A percentile compares a stretch with the other conserved stretches of the same genome.
Evolutionary conservation across 2,888 invertebrate species (phyloP).

Genomic region (Melieria omissa): DNA sequence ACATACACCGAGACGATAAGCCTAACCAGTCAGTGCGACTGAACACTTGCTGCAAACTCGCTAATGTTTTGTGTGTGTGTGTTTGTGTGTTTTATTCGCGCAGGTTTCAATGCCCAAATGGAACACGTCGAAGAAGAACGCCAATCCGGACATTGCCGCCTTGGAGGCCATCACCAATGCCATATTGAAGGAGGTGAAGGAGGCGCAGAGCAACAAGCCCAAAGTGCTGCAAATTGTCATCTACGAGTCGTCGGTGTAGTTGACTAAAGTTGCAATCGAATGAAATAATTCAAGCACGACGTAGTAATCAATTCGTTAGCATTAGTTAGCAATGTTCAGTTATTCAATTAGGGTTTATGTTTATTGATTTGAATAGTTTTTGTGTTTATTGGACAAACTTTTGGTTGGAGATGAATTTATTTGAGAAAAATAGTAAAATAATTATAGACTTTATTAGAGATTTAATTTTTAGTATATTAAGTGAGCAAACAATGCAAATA

Average conservation of each 20-base stretch:
- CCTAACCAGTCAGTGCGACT: no score
- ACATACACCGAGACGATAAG: no score
- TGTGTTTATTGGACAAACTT: no score
- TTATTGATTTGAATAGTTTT: not conserved
- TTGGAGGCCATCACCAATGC: conserved; percentile 69
- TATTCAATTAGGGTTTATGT: not conserved
- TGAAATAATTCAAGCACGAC: not conserved
- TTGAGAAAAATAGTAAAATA: no score
- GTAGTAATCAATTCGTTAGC: not conserved
- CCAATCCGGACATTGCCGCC: conserved; percentile 78
- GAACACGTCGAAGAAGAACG: conserved; percentile 64
- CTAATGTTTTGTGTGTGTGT: not conserved
- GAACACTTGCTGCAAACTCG: not conserved
- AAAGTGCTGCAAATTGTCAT: conserved; percentile 84
- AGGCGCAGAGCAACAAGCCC: conserved; percentile 68
- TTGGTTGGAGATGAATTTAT: no score
- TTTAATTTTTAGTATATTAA: no score
- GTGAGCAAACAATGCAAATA: no score
- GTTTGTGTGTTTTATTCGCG: conserved; percentile 18
- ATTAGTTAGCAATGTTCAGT: no score
- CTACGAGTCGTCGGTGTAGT: conserved; percentile 86
- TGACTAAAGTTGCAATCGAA: not conserved
- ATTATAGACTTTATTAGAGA: no score
- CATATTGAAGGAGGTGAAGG: conserved; percentile 77
- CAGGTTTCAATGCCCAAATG: conserved; percentile 81